Evolutionary conservation across 1,140 invertebrate genomes (phyloP), one percentile per base, ranked within the genome.

Genomic region (Drosophila sulfurigaster): DNA sequence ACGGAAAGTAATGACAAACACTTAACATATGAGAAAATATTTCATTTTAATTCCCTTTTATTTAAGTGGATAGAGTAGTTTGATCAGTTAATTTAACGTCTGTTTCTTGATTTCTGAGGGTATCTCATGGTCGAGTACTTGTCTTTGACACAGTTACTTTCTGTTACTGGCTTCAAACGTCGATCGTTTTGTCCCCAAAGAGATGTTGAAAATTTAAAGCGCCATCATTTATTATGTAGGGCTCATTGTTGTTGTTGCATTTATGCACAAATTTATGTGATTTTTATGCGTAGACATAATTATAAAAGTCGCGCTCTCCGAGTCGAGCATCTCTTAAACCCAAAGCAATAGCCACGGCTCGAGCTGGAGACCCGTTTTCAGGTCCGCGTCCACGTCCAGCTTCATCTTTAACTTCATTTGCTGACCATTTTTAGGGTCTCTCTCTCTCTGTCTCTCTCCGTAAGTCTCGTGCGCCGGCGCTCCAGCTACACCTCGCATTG

Each of bases 241-340:
- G 32, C 73, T 72, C 38, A 65, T 82, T 87, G 64, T 82, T 74
- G 71, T 48, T 67, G 82, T 65, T 87, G 78, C 83, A 82, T 86
- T 89, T 90, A 86, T 90, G 81, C 81, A 90, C 86, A 82, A 89
- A 91, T 91, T 91, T 91, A 91, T 91, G 89, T 91, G 89, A 91
- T 91, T 91, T 91, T 91, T 91, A 91, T 91, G 89, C 89, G 89
- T 91, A 91, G 89, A 91, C 89, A 91, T 91, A 88, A 91, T 91
- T 91, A 91, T 89, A 81, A 91, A 91, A 89, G 81, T 80, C 78
- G 60, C 60, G 25, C 67, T 71, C 65, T 62, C 45, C 46, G 57
- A 25, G 20, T 25, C 20, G 60, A 60, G 54, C 63, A 65, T 52
- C 57, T 67, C 70, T 75, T 75, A 66, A 56, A 35, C 62, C 62